Base-by-base conservation (phyloP, 2,888 invertebrate species). In the Trissolcus brochymenae region DNA sequence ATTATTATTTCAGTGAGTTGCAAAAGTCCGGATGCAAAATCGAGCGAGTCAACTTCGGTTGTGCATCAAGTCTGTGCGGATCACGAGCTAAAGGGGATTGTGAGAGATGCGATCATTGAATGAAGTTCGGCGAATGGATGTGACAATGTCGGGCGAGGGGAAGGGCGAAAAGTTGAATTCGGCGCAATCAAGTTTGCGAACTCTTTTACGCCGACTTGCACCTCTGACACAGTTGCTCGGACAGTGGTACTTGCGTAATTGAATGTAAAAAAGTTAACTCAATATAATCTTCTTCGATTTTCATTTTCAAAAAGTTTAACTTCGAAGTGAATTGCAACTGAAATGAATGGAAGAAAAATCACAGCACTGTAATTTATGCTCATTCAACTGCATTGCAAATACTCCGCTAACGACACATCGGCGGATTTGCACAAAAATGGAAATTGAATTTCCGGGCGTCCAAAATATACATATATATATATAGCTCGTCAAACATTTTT, bases 221-320 rank as follows among this genome's bases (percentile, higher is more conserved):
- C 70, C 55, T 70, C 55, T 56, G 70, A 70, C 55, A 62, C 50
- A 61, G 51, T 62, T 61, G 21, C 41, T 70, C 29, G 62, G 70
- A 50, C 70, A 16, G 16, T 16, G 46, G 1, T 9, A 46, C 11
- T 35, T 35, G 35, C 9, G 2, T 11, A 35, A 35, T 35, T 35
- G 35, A 35, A 35, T 35, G 35, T 6, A 35, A 35, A 35, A 35
- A 35, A 35, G 11, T 35, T 35, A 35, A 7, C 35, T 35, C 6
- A 35, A 7, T 35, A 11, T 11, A 35, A 35, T 35, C 35, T 35
- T 29, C 29, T 29, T 35, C 11, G 2, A 35, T 35, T 35, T 35
- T 6, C 35, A 35, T 9, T 35, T 35, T 2, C 9, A 35, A 35
- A 35, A 35, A 35, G 7, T 35, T 35, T 2, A 25, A 4, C 25